Evolutionary conservation across 2,797 vertebrate genomes (phyloP), one percentile per base, ranked within the genome.

Genomic region (Capromys pilorides): DNA sequence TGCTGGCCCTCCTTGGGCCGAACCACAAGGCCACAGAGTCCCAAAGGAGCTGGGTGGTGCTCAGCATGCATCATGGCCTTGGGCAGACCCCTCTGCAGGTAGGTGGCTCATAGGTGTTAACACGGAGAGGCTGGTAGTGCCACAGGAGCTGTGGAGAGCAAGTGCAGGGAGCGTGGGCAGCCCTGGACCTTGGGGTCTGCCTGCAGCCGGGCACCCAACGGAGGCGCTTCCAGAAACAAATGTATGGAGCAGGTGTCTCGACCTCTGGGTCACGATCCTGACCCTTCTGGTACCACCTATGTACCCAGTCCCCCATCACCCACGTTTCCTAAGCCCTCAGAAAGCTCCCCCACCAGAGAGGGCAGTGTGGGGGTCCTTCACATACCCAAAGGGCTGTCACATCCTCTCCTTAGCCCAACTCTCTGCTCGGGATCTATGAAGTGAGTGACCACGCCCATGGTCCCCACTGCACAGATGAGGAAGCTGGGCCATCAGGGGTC

Each of bases 141-240:
- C 3, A 1, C 62, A 0, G 6, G 67, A 80, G 64, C 24, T 7
- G 0, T 0, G 14, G 21, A 62, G 26, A 80, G 33, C 28, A 5
- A 0, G 3, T 22, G 31, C 11, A 16, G 2, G 0, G 31, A 51
- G 39, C 0, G 0, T 16, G 14, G 3, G 1, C 39, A 5, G 24
- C 0, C 0, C 22, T 0, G 28, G 6, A 3, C 12, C 16, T 1
- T 6, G 49, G n/a, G 5, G 57, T 69, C 78, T 19, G 3, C 62
- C 19, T 0, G 6, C n/a, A 4, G 57, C 54, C 36, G 84, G 49
- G 57, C 1, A 22, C 66, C 41, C 12, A 14, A 26, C 5, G 12
- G 5, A 9, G 10, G 61, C 28, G 13, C 18, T 78, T 41, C 84
- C 49, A 49, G 0, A 39, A 64, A 69, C n/a, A n/a, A 7, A 26